A percentile compares a stretch with the other conserved stretches of the same genome.
These are phyloP conservation scores for Tenrec ecaudatus DNA, from an alignment of 2,113 vertebrate genomes.

Conservation along the genomic window DNA sequence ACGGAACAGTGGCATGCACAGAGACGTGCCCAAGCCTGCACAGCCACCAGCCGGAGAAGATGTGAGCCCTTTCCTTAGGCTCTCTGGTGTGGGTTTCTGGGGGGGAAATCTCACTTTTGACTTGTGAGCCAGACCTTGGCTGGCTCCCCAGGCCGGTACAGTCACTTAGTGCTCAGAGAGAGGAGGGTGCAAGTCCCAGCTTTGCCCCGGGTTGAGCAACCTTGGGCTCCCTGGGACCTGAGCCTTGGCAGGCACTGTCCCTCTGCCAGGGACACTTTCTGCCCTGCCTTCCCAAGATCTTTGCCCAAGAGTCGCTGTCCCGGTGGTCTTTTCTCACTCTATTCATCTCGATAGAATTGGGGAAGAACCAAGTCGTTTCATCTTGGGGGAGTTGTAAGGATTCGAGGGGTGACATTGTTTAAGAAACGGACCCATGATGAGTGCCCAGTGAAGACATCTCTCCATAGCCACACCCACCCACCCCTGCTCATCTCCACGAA, in stretches of 20 bases:
- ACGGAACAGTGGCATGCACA: neutral
- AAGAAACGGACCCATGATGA: neutral
- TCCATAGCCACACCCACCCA: too few species aligned
- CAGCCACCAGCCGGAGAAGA: fast-evolving
- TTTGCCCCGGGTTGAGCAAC: neutral
- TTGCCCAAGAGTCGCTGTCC: neutral
- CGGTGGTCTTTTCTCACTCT: neutral
- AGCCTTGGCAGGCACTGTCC: neutral
- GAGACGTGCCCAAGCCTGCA: neutral
- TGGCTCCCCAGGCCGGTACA: fast-evolving
- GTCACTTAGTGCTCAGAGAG: neutral
- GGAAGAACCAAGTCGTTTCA: neutral
- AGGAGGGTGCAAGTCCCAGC: neutral
- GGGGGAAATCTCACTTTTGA: neutral
- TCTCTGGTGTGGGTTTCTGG: neutral
- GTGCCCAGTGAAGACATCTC: neutral
- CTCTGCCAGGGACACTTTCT: fast-evolving
- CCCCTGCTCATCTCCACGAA: neutral
- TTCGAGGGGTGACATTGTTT: neutral
- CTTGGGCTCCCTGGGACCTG: neutral
- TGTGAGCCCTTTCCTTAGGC: neutral
- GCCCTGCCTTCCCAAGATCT: neutral
- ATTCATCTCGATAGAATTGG: neutral
- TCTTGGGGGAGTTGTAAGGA: neutral
- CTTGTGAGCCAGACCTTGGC: neutral